Evolutionary conservation across 2,113 vertebrate species (phyloP).

Genomic region (Phrynosoma blainvillii): DNA sequence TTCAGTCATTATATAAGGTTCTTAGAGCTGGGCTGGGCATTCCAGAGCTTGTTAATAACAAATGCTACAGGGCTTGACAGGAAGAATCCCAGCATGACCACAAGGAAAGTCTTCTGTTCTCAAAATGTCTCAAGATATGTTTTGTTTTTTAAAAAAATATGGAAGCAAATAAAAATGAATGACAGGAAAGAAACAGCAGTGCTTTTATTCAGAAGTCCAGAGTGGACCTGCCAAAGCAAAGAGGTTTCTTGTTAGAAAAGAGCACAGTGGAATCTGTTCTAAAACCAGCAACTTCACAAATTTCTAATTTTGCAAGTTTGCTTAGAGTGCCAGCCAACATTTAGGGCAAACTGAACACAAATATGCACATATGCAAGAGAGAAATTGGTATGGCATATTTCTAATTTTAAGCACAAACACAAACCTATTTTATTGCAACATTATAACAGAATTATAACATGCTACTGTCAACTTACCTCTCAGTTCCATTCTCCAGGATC

Average conservation of each 20-base stretch:
- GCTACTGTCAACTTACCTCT: not conserved
- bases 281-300: constrained; percentile 39
- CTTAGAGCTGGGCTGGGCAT: not conserved
- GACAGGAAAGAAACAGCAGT: rapidly evolving
- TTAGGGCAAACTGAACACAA: not conserved
- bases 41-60: not conserved
- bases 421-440: not conserved
- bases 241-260: constrained; percentile 38
- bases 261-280: constrained; percentile 51
- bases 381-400: not conserved
- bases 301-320: constrained; percentile 59
- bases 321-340: constrained; percentile 12
- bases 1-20: not conserved
- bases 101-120: not conserved
- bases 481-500: not conserved
- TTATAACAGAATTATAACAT: not conserved
- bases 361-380: rapidly evolving
- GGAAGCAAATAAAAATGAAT: not conserved
- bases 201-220: constrained; percentile 10
- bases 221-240: not conserved
- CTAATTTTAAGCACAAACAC: rapidly evolving
- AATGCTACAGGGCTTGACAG: not conserved
- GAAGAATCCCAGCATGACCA: not conserved
- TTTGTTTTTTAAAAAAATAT: not conserved
- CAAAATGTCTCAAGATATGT: not conserved